Conservation (phyloP, 2,113 vertebrate genomes). For the Macquaria australasica region DNA sequence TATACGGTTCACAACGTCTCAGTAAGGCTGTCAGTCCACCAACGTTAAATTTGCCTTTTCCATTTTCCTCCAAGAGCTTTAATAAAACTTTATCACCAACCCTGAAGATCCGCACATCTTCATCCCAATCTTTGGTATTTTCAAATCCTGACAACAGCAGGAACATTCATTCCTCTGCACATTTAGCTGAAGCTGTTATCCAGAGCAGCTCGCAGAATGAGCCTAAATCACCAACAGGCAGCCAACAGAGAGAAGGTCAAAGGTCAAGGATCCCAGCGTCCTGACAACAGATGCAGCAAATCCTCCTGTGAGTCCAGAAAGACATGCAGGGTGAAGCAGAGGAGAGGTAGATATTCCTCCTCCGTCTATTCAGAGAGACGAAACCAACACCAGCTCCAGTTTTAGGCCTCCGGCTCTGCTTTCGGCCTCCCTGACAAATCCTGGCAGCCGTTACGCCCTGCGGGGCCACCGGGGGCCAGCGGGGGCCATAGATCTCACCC, state of each 20-base stretch:
- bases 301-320: neutral
- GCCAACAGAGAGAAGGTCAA: neutral
- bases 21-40: neutral
- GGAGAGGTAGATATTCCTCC: neutral
- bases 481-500: neutral
- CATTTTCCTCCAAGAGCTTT: neutral
- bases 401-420: slow-evolving; percentile 70
- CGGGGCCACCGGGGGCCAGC: neutral
- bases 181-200: too few relatives aligned
- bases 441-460: slow-evolving; percentile 29
- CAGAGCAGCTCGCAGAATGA: neutral
- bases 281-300: neutral
- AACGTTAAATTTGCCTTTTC: neutral
- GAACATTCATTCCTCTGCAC: too few relatives aligned
- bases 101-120: neutral
- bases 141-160: too few relatives aligned
- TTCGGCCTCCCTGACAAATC: slow-evolving; percentile 42
- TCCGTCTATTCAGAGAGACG: slow-evolving; percentile 59
- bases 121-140: too few relatives aligned
- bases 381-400: slow-evolving; percentile 71
- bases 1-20: neutral
- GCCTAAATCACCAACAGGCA: neutral
- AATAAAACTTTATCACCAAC: neutral
- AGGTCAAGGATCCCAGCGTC: slow-evolving; percentile 13
- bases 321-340: neutral